phyloP scores from a whole-genome alignment of 2,113 vertebrate species.

The Coracopsis vasa region DNA sequence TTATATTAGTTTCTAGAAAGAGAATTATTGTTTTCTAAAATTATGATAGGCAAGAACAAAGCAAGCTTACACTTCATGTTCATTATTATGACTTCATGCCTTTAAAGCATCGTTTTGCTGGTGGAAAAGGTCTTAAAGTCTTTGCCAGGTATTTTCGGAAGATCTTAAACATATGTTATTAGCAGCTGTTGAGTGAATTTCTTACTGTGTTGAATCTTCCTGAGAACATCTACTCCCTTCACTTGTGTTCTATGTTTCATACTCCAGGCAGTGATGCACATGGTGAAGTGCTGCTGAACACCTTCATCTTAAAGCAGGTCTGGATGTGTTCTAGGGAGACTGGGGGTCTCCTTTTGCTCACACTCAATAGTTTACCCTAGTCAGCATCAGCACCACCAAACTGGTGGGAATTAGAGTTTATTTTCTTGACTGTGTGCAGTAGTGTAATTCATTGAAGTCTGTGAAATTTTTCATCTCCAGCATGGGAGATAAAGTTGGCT shows the following conservation, averaged over 20 bases:
- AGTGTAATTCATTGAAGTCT: neutral
- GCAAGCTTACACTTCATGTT: neutral
- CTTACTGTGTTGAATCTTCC: neutral
- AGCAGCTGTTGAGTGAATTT: neutral
- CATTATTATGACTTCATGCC: neutral
- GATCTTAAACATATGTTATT: neutral
- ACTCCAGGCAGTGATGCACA: neutral
- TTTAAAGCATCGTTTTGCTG: neutral
- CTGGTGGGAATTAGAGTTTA: neutral
- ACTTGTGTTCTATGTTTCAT: neutral
- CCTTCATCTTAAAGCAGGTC: neutral
- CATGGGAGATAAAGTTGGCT: neutral
- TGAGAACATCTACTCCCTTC: neutral
- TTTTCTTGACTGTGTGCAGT: neutral
- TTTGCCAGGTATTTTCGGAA: neutral
- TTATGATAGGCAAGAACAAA: neutral
- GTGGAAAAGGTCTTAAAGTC: neutral
- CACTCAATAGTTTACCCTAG: neutral
- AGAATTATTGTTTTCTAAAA: neutral
- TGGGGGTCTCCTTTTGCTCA: neutral
- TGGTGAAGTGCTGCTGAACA: neutral
- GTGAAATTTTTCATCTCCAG: neutral
- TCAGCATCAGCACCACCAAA: too few relatives aligned
- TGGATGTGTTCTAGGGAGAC: neutral
- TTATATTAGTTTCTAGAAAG: neutral